phyloP scores from a whole-genome alignment of 2,797 vertebrate genomes.

The Poeciliopsis presidionis region DNA sequence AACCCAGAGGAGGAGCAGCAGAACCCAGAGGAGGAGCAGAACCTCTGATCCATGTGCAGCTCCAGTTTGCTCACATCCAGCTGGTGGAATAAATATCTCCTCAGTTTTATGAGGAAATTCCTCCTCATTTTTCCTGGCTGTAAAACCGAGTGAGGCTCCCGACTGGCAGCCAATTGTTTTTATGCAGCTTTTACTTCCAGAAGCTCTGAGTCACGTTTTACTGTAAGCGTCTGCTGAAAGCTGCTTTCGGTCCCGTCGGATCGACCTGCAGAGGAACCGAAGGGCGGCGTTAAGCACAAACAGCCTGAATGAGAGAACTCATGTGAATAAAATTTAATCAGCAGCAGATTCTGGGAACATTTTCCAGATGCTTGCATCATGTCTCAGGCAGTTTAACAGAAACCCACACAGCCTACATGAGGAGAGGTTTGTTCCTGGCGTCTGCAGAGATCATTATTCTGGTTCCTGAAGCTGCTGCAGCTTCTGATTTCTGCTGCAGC shows the following conservation, averaged over 20 bases:
- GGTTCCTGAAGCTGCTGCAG: not conserved
- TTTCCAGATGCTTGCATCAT: not conserved
- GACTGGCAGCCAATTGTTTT: slow-evolving; percentile 12
- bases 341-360: not conserved
- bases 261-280: not conserved
- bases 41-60: too few relatives aligned
- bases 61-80: not conserved
- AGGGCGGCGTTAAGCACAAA: too few relatives aligned
- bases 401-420: not conserved
- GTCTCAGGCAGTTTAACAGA: not conserved
- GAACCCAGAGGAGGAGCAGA: too few relatives aligned
- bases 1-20: too few relatives aligned
- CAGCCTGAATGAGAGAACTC: not conserved
- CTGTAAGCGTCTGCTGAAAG: not conserved
- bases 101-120: slow-evolving; percentile 52
- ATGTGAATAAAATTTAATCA: not conserved
- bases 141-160: slow-evolving; percentile 35
- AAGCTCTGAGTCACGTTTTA: slow-evolving; percentile 40
- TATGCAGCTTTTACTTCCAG: slow-evolving; percentile 27
- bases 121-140: slow-evolving; percentile 51
- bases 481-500: too few relatives aligned
- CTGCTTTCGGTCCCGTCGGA: not conserved
- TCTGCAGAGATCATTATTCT: not conserved
- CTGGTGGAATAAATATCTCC: slow-evolving; percentile 33
- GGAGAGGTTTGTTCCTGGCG: not conserved